Conservation (phyloP, 2,888 invertebrate species). For the Apotomis capreana region DNA sequence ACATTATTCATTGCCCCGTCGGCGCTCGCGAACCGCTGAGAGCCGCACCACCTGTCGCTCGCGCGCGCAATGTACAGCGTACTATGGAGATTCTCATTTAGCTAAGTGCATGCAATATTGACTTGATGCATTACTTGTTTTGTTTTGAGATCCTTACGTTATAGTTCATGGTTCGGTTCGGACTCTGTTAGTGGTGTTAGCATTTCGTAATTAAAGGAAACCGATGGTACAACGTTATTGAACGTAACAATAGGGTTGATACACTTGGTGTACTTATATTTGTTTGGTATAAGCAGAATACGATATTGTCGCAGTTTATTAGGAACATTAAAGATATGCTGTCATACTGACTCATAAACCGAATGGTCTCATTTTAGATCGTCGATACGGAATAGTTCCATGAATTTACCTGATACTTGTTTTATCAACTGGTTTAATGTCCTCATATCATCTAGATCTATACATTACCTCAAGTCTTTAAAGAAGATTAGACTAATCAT, state of each 20-base stretch:
- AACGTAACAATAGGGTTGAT: too few species aligned
- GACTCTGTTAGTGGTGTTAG: background rate
- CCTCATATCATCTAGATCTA: too few species aligned
- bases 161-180: background rate
- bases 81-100: constrained; percentile 37
- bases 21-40: constrained; percentile 51
- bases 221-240: background rate
- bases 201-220: background rate
- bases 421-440: background rate
- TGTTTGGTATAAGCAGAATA: background rate
- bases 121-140: constrained; percentile 24
- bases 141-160: constrained; percentile 16
- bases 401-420: background rate
- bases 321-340: constrained; percentile 12
- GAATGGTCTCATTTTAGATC: constrained; percentile 28
- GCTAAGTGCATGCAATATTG: constrained; percentile 32
- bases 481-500: too few species aligned
- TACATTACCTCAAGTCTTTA: too few species aligned
- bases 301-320: background rate
- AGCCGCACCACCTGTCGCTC: constrained; percentile 58
- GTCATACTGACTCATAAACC: constrained; percentile 16
- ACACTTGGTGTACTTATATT: too few species aligned
- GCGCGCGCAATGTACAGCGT: constrained; percentile 52
- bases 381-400: constrained; percentile 12
- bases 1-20: constrained; percentile 69